Base-by-base conservation (phyloP, 2,797 vertebrate genomes). In the Danio choprae region DNA sequence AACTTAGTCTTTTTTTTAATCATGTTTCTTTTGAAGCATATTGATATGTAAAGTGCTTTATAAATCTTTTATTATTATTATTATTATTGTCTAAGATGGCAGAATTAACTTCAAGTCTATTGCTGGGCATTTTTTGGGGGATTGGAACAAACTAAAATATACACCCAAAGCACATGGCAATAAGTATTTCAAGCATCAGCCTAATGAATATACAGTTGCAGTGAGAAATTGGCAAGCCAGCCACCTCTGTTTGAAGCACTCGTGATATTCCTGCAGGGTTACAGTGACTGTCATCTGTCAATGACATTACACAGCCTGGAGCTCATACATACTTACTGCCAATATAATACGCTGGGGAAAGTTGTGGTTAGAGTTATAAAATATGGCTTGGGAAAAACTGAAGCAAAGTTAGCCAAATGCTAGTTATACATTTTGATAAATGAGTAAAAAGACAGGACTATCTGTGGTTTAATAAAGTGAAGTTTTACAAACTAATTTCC, bases 191-290 rank as follows among this genome's bases (percentile, higher is more conserved):
- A 60, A 69, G 29, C 12, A 60, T 22, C 60, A 69, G 75, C 44
- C 22, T 68, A 59, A 48, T 20, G 12, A 69, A 62, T 41, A 50
- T 51, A 78, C n/a, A 70, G 53, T 59, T 78, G 55, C 53, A 59
- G 7, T 1, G 5, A 43, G 48, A 59, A 11, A 77, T 38, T 20
- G 22, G 22, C 64, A 68, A 60, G 41, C 22, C 38, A 9, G 16
- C 43, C 22, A 18, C 43, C 22, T 50, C 6, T 20, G 22, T 15
- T 60, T 74, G 20, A 64, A 69, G 56, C 60, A 80, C 72, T 62
- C 22, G n/a, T 29, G 63, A 65, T 29, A 83, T 78, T 78, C 16
- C 63, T 56, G 76, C 73, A 69, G 50, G 69, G 74, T 55, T 70
- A 43, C 69, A 53, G 44, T 74, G 74, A 69, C 79, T 60, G 12